These are phyloP conservation scores for Sparidentex hasta DNA, from an alignment of 2,797 vertebrate species.

Conservation along the genomic window DNA sequence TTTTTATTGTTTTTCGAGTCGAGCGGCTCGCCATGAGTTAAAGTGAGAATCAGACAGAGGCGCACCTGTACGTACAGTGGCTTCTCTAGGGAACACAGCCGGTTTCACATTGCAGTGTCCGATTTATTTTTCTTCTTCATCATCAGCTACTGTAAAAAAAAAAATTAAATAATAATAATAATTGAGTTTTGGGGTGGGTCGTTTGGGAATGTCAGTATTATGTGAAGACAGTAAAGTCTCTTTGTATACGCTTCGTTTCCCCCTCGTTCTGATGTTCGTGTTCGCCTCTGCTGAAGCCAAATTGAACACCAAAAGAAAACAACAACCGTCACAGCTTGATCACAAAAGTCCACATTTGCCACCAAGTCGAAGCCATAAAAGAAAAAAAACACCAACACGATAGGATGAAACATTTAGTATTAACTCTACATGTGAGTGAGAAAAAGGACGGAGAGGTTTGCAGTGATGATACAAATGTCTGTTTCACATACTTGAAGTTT, in stretches of 20 bases:
- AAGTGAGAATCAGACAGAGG: constrained; percentile 65
- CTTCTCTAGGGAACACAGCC: constrained; percentile 75
- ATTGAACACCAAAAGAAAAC: constrained; percentile 23
- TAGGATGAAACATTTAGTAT: constrained; percentile 41
- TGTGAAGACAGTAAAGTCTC: constrained; percentile 37
- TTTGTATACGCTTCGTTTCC: constrained; percentile 42
- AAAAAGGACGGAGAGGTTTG: constrained; percentile 61
- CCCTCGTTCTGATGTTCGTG: constrained; percentile 43
- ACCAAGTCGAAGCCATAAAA: constrained; percentile 75
- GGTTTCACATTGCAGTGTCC: constrained; percentile 63
- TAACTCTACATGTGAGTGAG: constrained; percentile 45
- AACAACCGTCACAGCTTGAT: constrained; percentile 54
- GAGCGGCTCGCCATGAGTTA: constrained; percentile 80
- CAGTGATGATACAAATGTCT: constrained; percentile 77
- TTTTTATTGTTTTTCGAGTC: constrained; percentile 83
- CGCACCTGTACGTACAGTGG: constrained; percentile 82
- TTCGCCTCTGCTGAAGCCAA: constrained; percentile 64
- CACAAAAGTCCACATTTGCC: constrained; percentile 29
- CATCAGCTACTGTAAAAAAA: constrained; percentile 66
- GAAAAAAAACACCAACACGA: constrained; percentile 45
- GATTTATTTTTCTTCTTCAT: constrained; percentile 42
- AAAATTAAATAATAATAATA: constrained; percentile 53
- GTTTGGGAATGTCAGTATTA: constrained; percentile 76
- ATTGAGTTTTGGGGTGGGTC: constrained; percentile 42
- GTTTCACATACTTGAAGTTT: constrained; percentile 86